Evolutionary conservation across 1,140 invertebrate species (phyloP).

Genomic region (Colletes latitarsis): DNA sequence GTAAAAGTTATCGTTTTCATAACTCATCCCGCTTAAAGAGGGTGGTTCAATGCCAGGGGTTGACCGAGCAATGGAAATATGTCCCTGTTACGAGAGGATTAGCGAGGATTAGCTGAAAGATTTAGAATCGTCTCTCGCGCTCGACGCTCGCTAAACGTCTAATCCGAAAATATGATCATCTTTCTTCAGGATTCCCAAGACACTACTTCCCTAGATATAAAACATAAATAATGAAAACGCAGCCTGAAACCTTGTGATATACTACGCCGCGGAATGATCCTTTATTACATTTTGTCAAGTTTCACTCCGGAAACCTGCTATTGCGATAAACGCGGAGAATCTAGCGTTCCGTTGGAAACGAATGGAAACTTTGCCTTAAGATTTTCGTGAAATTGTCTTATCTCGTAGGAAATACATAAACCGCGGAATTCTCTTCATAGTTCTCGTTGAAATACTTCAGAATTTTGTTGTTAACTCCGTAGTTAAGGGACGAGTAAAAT

Average conservation of each 20-base stretch:
- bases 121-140: constrained; percentile 72
- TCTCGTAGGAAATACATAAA: constrained; percentile 9
- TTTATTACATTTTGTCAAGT: too few relatives aligned
- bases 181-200: constrained; percentile 30
- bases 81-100: constrained; percentile 76
- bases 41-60: constrained; percentile 39
- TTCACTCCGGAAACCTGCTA: too few relatives aligned
- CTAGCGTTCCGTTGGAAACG: too few relatives aligned
- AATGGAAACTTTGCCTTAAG: too few relatives aligned
- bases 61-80: constrained; percentile 71
- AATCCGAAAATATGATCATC: constrained; percentile 71
- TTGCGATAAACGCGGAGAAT: too few relatives aligned
- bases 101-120: constrained; percentile 73
- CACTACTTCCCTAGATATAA: too few relatives aligned
- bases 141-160: constrained; percentile 70
- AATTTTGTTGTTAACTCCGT: not conserved
- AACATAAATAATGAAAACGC: too few relatives aligned
- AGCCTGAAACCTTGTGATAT: too few relatives aligned
- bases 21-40: constrained; percentile 67
- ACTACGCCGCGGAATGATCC: too few relatives aligned
- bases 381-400: not conserved
- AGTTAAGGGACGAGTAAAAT: too few relatives aligned
- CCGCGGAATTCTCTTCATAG: not conserved
- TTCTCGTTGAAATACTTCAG: not conserved
- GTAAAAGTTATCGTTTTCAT: constrained; percentile 74